Evolutionary conservation across 2,797 vertebrate genomes (phyloP), one percentile per base, ranked within the genome.

Genomic region (Cirrhinus mrigala): DNA sequence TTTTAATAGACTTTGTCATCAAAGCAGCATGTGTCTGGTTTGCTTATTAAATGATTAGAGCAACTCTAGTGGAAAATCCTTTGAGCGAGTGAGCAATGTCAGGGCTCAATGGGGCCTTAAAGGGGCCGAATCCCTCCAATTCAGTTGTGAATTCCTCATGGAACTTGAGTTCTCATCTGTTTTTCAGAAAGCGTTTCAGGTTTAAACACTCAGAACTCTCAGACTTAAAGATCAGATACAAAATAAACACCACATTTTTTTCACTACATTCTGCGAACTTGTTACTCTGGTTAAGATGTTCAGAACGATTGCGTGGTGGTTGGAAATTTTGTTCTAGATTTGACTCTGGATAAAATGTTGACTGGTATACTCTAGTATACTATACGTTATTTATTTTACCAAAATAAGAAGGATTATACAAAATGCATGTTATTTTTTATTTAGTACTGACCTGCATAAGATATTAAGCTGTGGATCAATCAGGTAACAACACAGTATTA

Each of bases 1-100:
- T 88, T 79, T 84, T 73, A 82, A 76, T 52, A 60, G 58, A 18
- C 27, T 74, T 58, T 76, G 75, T 86, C 75, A 82, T 82, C 66
- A 68, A n/a, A 74, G 9, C 14, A 40, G 79, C 46, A 24, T 80
- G 54, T 74, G 29, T 37, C n/a, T 69, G 62, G 40, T 70, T n/a
- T 73, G 58, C 74, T 78, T 71, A 58, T 81, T 85, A 50, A 50
- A 54, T 54, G 68, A 64, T 75, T 70, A 81, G 16, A 20, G 44
- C 12, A 58, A 81, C 46, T 79, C 37, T 44, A 64, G 37, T 73
- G 79, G 56, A 80, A 86, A 79, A 52, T 82, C 79, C n/a, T 62
- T 48, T 62, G 27, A 82, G 81, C 16, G 14, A 60, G 54, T 81
- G 70, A 82, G 33, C 60, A 76, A 75, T 77, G 29, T 15, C 66